Evolutionary conservation across 1,140 invertebrate species (phyloP), one percentile per base, ranked within the genome.

Genomic region (Melipona quadrifasciata): DNA sequence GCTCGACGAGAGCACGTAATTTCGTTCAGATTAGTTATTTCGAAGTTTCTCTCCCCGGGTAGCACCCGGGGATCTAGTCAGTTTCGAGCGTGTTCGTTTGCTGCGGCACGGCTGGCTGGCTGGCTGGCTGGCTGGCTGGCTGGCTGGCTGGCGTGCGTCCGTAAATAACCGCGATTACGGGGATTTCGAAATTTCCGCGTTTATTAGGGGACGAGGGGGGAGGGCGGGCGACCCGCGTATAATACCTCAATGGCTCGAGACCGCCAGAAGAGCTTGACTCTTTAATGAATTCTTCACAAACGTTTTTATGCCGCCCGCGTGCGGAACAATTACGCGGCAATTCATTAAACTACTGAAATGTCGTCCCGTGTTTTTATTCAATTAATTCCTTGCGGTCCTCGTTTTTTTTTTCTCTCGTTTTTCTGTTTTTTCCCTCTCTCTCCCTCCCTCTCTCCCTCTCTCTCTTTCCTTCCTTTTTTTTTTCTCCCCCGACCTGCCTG

Each of bases 251-350:
- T 67, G 64, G 27, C 61, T 34, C 21, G 68, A 55, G 1, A 65
- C 47, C 12, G 73, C 21, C 51, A 57, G n/a, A 21, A 64, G 51
- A n/a, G 19, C 27, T 67, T 6, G 27, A 72, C 75, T 61, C 77
- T 79, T 84, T 84, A 79, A 84, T 79, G 82, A 84, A 84, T 79
- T 79, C 65, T 71, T 84, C 75, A 47, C 39, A 79, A 84, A 70
- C 53, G 47, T 14, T 84, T 64, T 77, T 34, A 27, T 31, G 61
- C 58, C 21, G 31, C n/a, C 74, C 27, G 58, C 70, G n/a, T 53
- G 47, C 82, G 39, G 75, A 71, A 84, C 82, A 84, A 84, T 84
- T 84, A 55, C 76, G 39, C 75, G 67, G 76, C 82, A 79, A 84
- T 84, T 84, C 82, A 64, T 79, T 84, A 84, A 84, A 79, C 80